phyloP scores from a whole-genome alignment of 2,888 invertebrate species.

The Thymelicus sylvestris region DNA sequence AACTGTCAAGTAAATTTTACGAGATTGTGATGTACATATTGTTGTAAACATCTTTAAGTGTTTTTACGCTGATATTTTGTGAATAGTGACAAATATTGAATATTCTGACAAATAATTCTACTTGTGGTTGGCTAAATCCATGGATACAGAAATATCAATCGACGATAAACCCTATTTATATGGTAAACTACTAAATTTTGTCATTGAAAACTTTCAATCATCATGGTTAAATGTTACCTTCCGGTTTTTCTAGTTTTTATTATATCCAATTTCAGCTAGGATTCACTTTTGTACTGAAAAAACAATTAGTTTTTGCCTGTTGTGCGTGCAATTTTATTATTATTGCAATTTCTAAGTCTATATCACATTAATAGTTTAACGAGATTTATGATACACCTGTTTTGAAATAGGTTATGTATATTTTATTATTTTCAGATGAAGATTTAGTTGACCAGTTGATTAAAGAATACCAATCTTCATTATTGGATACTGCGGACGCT shows the following conservation, averaged over 20 bases:
- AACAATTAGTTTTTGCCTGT: too few species aligned
- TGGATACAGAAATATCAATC: constrained; percentile 77
- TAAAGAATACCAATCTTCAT: constrained; percentile 72
- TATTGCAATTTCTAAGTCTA: too few species aligned
- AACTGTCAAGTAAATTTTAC: too few species aligned
- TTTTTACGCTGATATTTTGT: constrained; percentile 16
- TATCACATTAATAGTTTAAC: too few species aligned
- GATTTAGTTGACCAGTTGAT: constrained; percentile 75
- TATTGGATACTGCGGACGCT: constrained; percentile 74
- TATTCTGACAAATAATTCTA: constrained; percentile 2
- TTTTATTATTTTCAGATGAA: constrained; percentile 56
- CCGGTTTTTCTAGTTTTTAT: constrained; percentile 48
- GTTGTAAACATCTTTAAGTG: constrained; percentile 28
- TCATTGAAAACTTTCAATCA: constrained; percentile 54
- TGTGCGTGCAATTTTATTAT: too few species aligned
- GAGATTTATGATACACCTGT: constrained; percentile 13
- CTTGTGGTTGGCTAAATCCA: constrained; percentile 52
- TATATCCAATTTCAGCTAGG: constrained; percentile 57
- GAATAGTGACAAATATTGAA: not conserved
- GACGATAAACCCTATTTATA: constrained; percentile 70
- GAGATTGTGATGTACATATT: constrained; percentile 5
- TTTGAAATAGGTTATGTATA: constrained; percentile 17
- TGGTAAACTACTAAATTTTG: constrained; percentile 55
- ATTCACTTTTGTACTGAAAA: constrained; percentile 51
- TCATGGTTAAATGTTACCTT: constrained; percentile 52